phyloP scores from a whole-genome alignment of 2,797 vertebrate genomes.

The Falco cherrug region DNA sequence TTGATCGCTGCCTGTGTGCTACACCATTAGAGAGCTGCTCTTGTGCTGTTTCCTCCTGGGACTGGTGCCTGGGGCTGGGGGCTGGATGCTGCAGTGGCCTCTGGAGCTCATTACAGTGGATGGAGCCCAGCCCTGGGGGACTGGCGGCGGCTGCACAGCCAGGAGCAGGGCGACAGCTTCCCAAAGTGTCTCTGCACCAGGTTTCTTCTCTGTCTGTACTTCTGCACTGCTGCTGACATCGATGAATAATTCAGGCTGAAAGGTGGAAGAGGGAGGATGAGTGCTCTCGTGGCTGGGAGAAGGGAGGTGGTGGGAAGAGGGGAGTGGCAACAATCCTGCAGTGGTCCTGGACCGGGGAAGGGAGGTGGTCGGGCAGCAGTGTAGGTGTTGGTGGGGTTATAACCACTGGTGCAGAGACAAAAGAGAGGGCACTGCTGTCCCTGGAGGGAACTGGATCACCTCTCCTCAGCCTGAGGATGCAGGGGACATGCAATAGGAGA shows the following conservation, averaged over 20 bases:
- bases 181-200: background rate
- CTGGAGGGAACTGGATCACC: background rate
- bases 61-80: background rate
- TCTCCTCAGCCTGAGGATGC: background rate
- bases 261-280: background rate
- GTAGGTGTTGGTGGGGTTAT: background rate
- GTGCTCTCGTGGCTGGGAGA: background rate
- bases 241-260: slow-evolving; percentile 14
- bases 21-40: background rate
- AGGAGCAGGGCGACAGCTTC: fast-evolving
- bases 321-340: background rate
- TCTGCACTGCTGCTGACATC: background rate
- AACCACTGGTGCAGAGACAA: background rate
- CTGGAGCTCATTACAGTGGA: background rate
- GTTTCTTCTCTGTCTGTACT: background rate
- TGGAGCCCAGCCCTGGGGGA: background rate
- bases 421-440: background rate
- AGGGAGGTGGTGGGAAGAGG: background rate
- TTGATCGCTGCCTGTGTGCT: slow-evolving; percentile 21
- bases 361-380: background rate
- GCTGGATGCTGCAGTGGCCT: background rate
- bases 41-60: background rate
- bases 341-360: fast-evolving
- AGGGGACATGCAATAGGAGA: background rate
- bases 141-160: fast-evolving